phyloP scores from a whole-genome alignment of 2,113 vertebrate species.

The Meles meles region DNA sequence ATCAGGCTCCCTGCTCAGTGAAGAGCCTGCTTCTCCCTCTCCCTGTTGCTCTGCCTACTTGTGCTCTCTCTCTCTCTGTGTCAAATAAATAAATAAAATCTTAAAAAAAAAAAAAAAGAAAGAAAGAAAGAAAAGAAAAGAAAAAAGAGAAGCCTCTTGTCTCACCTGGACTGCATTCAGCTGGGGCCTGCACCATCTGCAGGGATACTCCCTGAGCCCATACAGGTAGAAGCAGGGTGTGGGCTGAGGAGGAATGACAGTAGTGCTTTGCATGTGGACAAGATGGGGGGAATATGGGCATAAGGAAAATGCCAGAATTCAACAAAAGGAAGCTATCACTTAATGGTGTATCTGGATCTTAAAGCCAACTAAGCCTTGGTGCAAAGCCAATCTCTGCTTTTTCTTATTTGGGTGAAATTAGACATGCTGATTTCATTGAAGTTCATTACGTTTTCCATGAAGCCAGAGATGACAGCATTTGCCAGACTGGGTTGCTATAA shows the following conservation, averaged over 20 bases:
- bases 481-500: neutral
- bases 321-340: neutral
- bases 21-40: too few relatives aligned
- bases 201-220: neutral
- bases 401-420: neutral
- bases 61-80: too few relatives aligned
- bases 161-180: neutral
- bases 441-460: neutral
- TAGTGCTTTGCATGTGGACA: neutral
- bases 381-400: neutral
- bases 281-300: accelerated
- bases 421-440: neutral
- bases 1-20: too few relatives aligned
- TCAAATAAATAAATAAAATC: too few relatives aligned
- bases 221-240: neutral
- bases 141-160: neutral
- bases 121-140: too few relatives aligned
- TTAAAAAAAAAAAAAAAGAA: too few relatives aligned
- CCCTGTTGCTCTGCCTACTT: too few relatives aligned
- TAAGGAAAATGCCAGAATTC: neutral
- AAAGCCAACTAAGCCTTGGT: neutral
- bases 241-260: accelerated
- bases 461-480: neutral
- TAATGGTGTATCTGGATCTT: neutral
- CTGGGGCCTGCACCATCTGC: neutral